Base-by-base conservation (phyloP, 2,113 vertebrate species). In the Chaenocephalus aceratus region DNA sequence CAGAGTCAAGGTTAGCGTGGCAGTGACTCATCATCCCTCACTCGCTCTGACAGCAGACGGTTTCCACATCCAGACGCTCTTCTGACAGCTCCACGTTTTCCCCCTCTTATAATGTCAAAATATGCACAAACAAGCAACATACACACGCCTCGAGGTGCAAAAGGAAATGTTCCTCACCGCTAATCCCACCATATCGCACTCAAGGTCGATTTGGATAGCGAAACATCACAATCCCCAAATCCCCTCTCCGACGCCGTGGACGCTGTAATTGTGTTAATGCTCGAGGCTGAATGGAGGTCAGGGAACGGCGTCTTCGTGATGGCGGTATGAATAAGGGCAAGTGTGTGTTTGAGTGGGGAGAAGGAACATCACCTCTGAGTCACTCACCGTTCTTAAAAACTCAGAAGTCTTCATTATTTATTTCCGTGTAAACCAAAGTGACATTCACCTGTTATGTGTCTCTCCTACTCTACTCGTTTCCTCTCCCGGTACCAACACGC, bases 161-260 rank as follows among this genome's bases (percentile, higher is more conserved):
- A 86, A 69, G 79, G 60, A 86, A 80, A 86, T 73, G 85, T 88
- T 90, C 86, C 18, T 79, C 86, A 51, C 5, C 44, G 30, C 63
- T 86, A 89, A 91, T 87, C 89, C 83, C 41, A 46, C 88, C 74
- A 48, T 84, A 88, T 87, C 83, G 80, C 84, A 84, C 86, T 87
- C 85, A 89, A 87, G 89, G 86, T 87, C 76, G 56, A 75, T 88
- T 87, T 77, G 84, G 75, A 88, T 77, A 71, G 61, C 84, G 26
- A 51, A 62, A 82, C 77, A 67, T 89, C 73, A 64, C 75, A 71
- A 59, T 72, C 46, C 68, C 51, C 73, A 84, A 87, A 79, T 76
- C 85, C 85, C 59, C 36, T 75, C 48, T 66, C 44, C 23, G 8
- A 58, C 54, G 63, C 36, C 26, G 26, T 11, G 49, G 71, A 63